A percentile compares a stretch with the other conserved stretches of the same genome.
phyloP scores from a whole-genome alignment of 1,140 invertebrate genomes.

The Lepeophtheirus salmonis region DNA sequence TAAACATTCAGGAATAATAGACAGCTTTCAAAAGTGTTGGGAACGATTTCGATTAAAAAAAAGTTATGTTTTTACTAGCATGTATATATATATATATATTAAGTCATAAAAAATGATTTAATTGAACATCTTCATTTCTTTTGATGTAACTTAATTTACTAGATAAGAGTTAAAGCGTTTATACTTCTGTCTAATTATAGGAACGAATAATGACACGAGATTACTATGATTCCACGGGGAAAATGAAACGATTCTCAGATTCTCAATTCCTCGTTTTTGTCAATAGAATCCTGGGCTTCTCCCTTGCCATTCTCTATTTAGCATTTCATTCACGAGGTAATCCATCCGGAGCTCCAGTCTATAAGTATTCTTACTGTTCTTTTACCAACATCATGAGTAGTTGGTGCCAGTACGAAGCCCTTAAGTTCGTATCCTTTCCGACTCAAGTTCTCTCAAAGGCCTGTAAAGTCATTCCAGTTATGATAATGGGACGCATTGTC shows the following conservation, averaged over 20 bases:
- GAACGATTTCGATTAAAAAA: too few relatives aligned
- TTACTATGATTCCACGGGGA: slow-evolving; percentile 41
- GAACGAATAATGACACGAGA: slow-evolving; percentile 35
- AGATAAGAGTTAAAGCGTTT: too few relatives aligned
- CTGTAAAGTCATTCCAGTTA: slow-evolving; percentile 87
- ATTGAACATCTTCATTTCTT: too few relatives aligned
- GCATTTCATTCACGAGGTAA: slow-evolving; percentile 43
- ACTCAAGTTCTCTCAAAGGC: slow-evolving; percentile 89
- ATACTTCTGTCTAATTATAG: neutral
- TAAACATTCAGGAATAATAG: too few relatives aligned
- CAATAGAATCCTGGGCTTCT: slow-evolving; percentile 67
- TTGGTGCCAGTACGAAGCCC: slow-evolving; percentile 98
- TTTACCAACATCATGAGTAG: slow-evolving; percentile 95
- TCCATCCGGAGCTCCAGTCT: slow-evolving; percentile 60
- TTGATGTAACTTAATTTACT: too few relatives aligned
- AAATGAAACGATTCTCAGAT: slow-evolving; percentile 55
- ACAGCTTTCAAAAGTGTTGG: too few relatives aligned
- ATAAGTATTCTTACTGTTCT: slow-evolving; percentile 89
- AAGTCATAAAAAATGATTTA: too few relatives aligned
- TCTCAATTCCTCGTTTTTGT: slow-evolving; percentile 89
- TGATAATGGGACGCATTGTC: slow-evolving; percentile 91
- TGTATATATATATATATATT: too few relatives aligned
- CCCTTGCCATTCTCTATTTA: slow-evolving; percentile 39
- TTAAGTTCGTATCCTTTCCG: slow-evolving; percentile 95
- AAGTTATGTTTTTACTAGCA: too few relatives aligned